Conservation (phyloP, 2,797 vertebrate species). For the Argentina silus region DNA sequence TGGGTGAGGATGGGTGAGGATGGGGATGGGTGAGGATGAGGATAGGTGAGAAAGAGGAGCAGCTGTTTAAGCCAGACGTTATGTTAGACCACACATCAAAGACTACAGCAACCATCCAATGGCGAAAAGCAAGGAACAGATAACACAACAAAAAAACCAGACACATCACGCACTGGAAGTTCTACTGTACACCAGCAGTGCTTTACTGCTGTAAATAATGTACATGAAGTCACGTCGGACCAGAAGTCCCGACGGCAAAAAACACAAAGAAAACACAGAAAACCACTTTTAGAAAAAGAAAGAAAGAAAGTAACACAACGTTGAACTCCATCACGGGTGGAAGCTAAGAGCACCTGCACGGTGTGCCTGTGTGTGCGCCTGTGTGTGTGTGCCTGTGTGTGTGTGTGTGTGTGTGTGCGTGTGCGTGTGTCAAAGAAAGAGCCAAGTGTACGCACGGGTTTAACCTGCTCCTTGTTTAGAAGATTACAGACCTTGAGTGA, state of each 20-base stretch:
- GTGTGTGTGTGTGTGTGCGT: slow-evolving; percentile 6
- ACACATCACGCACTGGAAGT: too few species aligned
- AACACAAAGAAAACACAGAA: neutral
- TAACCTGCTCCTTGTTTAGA: slow-evolving; percentile 18
- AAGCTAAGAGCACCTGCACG: slow-evolving; percentile 7
- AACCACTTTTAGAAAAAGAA: neutral
- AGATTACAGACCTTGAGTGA: slow-evolving; percentile 16
- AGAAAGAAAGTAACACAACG: neutral
- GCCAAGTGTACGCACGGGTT: neutral
- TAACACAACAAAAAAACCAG: too few species aligned
- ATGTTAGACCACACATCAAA: slow-evolving; percentile 32
- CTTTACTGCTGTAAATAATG: neutral
- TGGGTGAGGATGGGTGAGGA: neutral
- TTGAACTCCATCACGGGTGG: neutral
- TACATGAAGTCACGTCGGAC: neutral
- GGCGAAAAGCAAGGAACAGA: too few species aligned
- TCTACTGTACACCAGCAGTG: neutral
- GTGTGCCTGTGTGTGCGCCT: neutral
- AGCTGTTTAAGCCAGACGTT: slow-evolving; percentile 48
- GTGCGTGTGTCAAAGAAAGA: neutral
- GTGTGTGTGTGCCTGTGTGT: neutral
- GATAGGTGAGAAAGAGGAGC: slow-evolving; percentile 46
- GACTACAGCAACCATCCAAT: neutral
- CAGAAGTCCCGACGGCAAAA: neutral
- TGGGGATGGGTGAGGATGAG: slow-evolving; percentile 7